These are phyloP conservation scores for Equus przewalskii DNA, from an alignment of 2,113 vertebrate genomes.

Conservation along the genomic window DNA sequence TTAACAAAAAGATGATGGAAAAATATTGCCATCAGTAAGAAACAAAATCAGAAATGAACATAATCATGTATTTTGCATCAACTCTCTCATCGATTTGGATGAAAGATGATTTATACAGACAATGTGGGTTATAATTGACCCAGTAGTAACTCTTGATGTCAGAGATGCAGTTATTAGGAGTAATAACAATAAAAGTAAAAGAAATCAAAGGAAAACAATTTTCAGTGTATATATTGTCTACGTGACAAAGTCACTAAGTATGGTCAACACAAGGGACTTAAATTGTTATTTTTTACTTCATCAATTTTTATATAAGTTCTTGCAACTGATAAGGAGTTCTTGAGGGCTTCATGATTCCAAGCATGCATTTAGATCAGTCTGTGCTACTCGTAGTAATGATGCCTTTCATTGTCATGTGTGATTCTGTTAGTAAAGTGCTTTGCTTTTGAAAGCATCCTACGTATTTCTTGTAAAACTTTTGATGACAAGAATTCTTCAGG, in stretches of 20 bases:
- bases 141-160: neutral
- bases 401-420: conserved; percentile 80
- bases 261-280: neutral
- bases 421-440: conserved; percentile 81
- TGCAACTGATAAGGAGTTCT: conserved; percentile 13
- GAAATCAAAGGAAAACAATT: neutral
- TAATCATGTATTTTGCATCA: conserved; percentile 17
- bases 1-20: conserved; percentile 45
- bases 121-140: neutral
- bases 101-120: neutral
- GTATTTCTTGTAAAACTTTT: conserved; percentile 85
- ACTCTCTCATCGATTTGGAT: neutral
- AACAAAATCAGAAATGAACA: conserved; percentile 26
- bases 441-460: conserved; percentile 82
- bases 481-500: conserved; percentile 84
- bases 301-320: neutral
- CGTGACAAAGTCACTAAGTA: neutral
- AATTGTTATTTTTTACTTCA: neutral
- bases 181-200: conserved; percentile 5
- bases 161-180: neutral
- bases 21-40: neutral
- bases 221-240: neutral
- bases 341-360: conserved; percentile 77
- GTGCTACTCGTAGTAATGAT: conserved; percentile 81
- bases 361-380: conserved; percentile 76